Percentiles rank a stretch among this genome's conserved stretches.
Conservation (phyloP, 2,797 vertebrate genomes). For the Tolypeutes matacus region DNA sequence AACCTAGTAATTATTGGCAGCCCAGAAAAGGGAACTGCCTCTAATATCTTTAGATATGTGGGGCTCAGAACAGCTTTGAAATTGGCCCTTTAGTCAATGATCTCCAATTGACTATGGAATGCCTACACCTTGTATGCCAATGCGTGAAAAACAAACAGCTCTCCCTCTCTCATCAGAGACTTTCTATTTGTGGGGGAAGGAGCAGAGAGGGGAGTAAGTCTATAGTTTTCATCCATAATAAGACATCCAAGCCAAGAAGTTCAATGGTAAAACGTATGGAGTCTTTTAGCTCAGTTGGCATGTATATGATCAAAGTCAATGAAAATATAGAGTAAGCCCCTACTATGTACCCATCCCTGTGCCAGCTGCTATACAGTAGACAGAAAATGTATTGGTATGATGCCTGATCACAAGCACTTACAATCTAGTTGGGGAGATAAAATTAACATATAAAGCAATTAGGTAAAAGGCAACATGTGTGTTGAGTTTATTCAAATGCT, state of each 20-base stretch:
- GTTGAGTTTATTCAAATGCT: constrained; percentile 35
- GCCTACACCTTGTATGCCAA: constrained; percentile 31
- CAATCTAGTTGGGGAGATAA: constrained; percentile 21
- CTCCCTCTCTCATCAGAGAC: constrained; percentile 32
- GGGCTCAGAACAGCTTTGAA: constrained; percentile 54
- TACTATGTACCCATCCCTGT: background rate
- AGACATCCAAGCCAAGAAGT: constrained; percentile 53
- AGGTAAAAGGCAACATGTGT: constrained; percentile 38
- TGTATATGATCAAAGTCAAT: background rate
- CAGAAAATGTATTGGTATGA: background rate
- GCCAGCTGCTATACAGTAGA: constrained; percentile 6
- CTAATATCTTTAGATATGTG: constrained; percentile 55
- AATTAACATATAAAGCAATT: constrained; percentile 58
- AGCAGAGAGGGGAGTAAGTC: background rate
- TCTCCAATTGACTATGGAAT: constrained; percentile 54
- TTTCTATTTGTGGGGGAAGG: constrained; percentile 45
- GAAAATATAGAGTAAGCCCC: background rate
- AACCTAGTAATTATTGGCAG: constrained; percentile 42
- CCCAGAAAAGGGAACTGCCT: constrained; percentile 38
- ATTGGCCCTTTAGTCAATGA: constrained; percentile 44
- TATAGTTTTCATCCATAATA: constrained; percentile 56
- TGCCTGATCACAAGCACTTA: constrained; percentile 35
- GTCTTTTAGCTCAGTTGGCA: constrained; percentile 36
- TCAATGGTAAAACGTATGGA: constrained; percentile 36
- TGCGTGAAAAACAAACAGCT: constrained; percentile 58